Evolutionary conservation across 2,888 invertebrate species (phyloP), one percentile per base, ranked within the genome.

Genomic region (Fissipunctia ypsillon): DNA sequence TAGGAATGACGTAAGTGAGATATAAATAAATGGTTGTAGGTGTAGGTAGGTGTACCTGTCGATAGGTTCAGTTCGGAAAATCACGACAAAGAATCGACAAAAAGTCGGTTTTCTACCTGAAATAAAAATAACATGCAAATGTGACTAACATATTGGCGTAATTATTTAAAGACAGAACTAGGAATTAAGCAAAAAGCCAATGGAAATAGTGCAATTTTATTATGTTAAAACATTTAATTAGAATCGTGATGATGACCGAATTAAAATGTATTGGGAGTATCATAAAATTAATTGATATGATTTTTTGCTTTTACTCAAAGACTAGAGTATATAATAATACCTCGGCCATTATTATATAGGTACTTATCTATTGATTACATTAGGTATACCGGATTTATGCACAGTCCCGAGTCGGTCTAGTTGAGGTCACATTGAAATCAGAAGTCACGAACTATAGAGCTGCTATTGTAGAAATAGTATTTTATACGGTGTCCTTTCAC

Each of bases 361-460:
- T n/a, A n/a, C n/a, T 4, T 52, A 56, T 35, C 77, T 69, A 60
- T 41, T 64, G 50, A 69, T 77, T 82, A 56, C 9, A 64, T 67
- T 67, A n/a, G n/a, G n/a, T n/a, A 66, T 60, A 78, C 70, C 69
- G 63, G 68, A 79, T 85, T 76, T 78, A 69, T 67, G 28, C 67
- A 68, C 59, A 83, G 64, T 73, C 65, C 59, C 81, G 61, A 76
- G 65, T 76, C 69, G 72, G 72, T 76, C 73, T 70, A 72, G 41
- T 63, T 85, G 69, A 81, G 86, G 81, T 85, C 81, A 83, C 74
- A 73, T 76, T 85, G 70, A 65, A 72, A 74, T 73, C 57, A 50
- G 64, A 80, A 86, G 77, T 84, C 84, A 84, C 79, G 75, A 78
- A 69, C 71, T 74, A 45, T 48, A 35, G 45, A 83, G 54, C 54